These are phyloP conservation scores for Drosophila nr. perissopoda DNA, from an alignment of 2,888 invertebrate species.

Conservation along the genomic window DNA sequence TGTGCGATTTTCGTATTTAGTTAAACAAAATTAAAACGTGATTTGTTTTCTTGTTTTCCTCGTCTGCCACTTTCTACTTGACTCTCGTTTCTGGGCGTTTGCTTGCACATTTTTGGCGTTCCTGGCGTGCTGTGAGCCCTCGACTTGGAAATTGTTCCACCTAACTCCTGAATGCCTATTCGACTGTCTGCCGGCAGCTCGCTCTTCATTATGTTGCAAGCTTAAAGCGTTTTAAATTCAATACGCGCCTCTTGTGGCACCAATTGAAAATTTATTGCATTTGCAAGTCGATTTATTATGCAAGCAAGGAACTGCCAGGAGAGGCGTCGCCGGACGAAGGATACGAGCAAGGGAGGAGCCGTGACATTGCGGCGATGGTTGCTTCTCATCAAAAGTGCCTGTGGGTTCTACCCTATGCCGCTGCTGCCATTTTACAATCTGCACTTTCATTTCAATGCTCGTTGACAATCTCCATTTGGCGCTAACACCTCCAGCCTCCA, in stretches of 20 bases:
- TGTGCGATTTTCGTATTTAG: constrained; percentile 81
- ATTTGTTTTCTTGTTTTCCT: constrained; percentile 82
- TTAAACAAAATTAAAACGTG: constrained; percentile 84
- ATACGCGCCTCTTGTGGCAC: constrained; percentile 63
- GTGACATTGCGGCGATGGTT: constrained; percentile 45
- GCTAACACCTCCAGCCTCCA: constrained; percentile 28
- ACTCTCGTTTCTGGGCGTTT: constrained; percentile 43
- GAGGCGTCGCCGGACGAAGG: neutral
- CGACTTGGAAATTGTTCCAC: constrained; percentile 2
- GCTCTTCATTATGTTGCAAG: constrained; percentile 71
- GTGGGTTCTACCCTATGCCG: constrained; percentile 43
- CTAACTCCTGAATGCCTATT: constrained; percentile 11
- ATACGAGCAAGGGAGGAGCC: constrained; percentile 11
- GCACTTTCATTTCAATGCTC: constrained; percentile 76
- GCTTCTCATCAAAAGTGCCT: constrained; percentile 70
- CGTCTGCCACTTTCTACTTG: constrained; percentile 57
- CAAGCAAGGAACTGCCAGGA: constrained; percentile 40
- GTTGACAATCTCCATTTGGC: constrained; percentile 76
- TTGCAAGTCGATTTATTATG: constrained; percentile 80
- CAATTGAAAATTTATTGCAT: constrained; percentile 78
- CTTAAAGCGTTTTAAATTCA: constrained; percentile 72
- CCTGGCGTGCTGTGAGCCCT: constrained; percentile 22
- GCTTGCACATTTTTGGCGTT: constrained; percentile 70
- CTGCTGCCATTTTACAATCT: constrained; percentile 71
- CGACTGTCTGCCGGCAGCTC: constrained; percentile 32